A percentile compares a stretch with the other conserved stretches of the same genome.
Evolutionary conservation across 2,113 vertebrate species (phyloP).

Genomic region (Todiramphus saurophagus): DNA sequence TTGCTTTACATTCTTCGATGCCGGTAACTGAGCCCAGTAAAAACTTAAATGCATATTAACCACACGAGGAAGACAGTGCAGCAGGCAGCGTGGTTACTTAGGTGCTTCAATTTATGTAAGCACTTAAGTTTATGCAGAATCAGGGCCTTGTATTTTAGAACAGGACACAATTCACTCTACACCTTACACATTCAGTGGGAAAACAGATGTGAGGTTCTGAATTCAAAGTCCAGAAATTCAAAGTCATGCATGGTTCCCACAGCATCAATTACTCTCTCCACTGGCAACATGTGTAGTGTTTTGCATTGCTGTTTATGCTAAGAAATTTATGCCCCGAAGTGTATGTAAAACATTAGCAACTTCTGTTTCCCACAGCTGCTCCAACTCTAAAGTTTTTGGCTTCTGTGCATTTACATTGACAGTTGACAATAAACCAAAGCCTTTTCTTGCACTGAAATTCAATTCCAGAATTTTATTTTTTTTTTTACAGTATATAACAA

Average conservation of each 20-base stretch:
- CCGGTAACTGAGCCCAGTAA: background rate
- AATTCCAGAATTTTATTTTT: background rate
- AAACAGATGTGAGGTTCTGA: conserved; percentile 20
- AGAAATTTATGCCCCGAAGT: conserved; percentile 42
- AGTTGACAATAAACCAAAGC: background rate
- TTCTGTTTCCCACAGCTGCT: conserved; percentile 24
- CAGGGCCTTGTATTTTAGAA: background rate
- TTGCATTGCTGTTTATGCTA: conserved; percentile 11
- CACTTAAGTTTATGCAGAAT: conserved; percentile 6
- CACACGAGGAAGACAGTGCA: background rate
- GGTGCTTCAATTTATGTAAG: background rate
- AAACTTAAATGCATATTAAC: background rate
- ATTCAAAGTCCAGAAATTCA: conserved; percentile 49
- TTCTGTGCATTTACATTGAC: conserved; percentile 14
- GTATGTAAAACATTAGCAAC: conserved; percentile 6
- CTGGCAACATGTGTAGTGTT: conserved; percentile 1
- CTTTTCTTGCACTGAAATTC: background rate
- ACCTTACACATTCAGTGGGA: background rate
- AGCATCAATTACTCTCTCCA: conserved; percentile 41
- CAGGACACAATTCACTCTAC: background rate
- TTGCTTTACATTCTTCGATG: background rate
- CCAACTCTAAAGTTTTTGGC: conserved; percentile 19
- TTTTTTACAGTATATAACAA: background rate
- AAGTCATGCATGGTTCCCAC: conserved; percentile 37
- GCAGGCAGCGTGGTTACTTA: background rate